These are phyloP conservation scores for Chelonus insularis DNA, from an alignment of 1,140 invertebrate species.

Conservation along the genomic window DNA sequence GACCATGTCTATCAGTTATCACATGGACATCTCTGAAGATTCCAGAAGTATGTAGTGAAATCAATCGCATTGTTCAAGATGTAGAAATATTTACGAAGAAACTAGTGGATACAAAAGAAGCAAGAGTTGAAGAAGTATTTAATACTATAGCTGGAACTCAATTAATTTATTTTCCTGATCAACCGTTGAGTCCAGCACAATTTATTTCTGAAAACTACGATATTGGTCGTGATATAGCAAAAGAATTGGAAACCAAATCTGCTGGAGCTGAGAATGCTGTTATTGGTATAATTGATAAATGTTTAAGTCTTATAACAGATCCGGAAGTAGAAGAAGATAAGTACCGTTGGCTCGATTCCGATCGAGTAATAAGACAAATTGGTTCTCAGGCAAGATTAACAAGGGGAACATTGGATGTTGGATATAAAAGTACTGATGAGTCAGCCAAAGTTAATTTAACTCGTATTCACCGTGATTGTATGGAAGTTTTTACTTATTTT, in stretches of 20 bases:
- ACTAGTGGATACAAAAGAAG: conserved; percentile 75
- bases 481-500: conserved; percentile 75
- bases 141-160: conserved; percentile 66
- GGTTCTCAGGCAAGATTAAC: conserved; percentile 61
- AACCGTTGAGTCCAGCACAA: conserved; percentile 66
- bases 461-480: conserved; percentile 70
- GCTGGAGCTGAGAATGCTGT: conserved; percentile 67
- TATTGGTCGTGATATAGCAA: conserved; percentile 42
- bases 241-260: conserved; percentile 65
- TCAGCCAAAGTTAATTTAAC: conserved; percentile 63
- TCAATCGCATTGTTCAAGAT: conserved; percentile 64
- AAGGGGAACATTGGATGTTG: conserved; percentile 60
- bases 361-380: conserved; percentile 63
- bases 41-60: conserved; percentile 65
- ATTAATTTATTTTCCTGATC: conserved; percentile 68
- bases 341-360: conserved; percentile 68
- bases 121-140: conserved; percentile 73
- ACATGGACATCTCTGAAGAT: conserved; percentile 82
- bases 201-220: conserved; percentile 70
- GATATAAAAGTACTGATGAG: conserved; percentile 65
- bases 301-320: conserved; percentile 64
- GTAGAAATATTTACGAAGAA: conserved; percentile 74
- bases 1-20: conserved; percentile 75
- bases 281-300: conserved; percentile 72
- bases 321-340: conserved; percentile 62